Base-by-base conservation (phyloP, 1,140 invertebrate genomes). In the Drosophila orosa region DNA sequence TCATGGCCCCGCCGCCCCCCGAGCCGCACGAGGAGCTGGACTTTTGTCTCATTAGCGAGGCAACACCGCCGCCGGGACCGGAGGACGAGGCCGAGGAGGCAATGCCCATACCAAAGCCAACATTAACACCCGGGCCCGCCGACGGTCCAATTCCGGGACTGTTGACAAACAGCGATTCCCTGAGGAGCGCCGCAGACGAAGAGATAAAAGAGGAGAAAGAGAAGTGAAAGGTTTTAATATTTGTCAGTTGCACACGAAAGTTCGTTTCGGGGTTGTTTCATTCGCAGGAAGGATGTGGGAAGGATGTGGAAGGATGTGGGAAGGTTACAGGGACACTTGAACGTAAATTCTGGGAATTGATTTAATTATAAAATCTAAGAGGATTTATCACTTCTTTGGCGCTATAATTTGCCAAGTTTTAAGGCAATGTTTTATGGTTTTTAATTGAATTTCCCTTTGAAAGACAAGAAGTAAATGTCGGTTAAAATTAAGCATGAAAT, bases 111-210 rank as follows among this genome's bases (percentile, higher is more conserved):
- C 67, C 50, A 1, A 66, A 17, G 33, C 63, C 63, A 40, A 57
- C 13, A 29, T 52, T 67, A 22, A 40, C 22, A 19, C 31, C 48
- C 8, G 40, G 6, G 10, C 59, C 50, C 19, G 50, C 19, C 27
- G 65, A 66, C 9, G 68, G 42, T 39, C 71, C 72, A 22, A 76
- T 59, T 57, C 73, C 67, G 33, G 84, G 80, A 25, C 84, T 90
- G 79, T 91, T 87, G 50, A 84, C 90, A 80, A 92, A 92, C 66
- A 92, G 76, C 58, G 91, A 92, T 71, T 92, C 91, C 66, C 91
- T 92, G 74, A 19, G 59, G 57, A 35, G 29, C 6, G 17, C 8
- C 4, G 13, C 8, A 33, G 27, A 54, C 10, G 31, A 42, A 45
- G 31, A 31, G 17, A 33, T 17, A 35, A 29, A 17, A 22, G 54